A percentile compares a stretch with the other conserved stretches of the same genome.
These are phyloP conservation scores for Sminthopsis crassicaudata DNA, from an alignment of 2,113 vertebrate genomes.

Conservation along the genomic window DNA sequence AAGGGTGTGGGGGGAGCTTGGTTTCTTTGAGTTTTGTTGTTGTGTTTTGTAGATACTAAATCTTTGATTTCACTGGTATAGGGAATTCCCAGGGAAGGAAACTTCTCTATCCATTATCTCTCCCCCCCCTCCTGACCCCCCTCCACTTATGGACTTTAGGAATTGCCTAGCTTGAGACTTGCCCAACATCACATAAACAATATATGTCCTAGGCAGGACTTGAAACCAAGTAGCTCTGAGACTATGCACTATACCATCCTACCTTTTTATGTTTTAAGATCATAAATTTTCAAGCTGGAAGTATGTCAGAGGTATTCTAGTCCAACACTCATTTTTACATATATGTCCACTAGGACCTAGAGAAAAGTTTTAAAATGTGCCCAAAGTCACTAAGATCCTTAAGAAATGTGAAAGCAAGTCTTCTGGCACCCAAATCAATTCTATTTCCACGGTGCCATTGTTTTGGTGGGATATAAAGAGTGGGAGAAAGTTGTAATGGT, in stretches of 20 bases:
- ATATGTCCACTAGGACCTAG: not conserved
- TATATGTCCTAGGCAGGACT: not conserved
- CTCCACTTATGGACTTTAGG: not conserved
- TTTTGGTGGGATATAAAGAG: not conserved
- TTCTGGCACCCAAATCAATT: not conserved
- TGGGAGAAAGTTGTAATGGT: slow-evolving; percentile 47
- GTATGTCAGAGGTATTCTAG: not conserved
- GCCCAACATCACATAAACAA: not conserved
- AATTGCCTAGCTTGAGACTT: not conserved
- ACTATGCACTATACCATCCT: not conserved
- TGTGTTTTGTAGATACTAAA: not conserved
- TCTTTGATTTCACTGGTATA: not conserved
- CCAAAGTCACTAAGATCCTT: not conserved
- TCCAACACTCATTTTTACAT: not conserved
- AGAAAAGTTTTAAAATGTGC: not conserved
- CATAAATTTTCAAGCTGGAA: not conserved
- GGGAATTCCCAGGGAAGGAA: not conserved
- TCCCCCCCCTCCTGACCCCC: too few relatives aligned
- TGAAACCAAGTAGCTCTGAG: not conserved
- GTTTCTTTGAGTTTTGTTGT: too few relatives aligned
- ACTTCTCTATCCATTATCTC: not conserved
- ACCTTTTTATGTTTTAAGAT: not conserved
- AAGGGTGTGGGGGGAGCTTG: too few relatives aligned
- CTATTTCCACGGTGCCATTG: not conserved
- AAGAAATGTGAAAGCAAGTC: not conserved